Evolutionary conservation across 2,888 invertebrate genomes (phyloP), one percentile per base, ranked within the genome.

Genomic region (Melieria picta): DNA sequence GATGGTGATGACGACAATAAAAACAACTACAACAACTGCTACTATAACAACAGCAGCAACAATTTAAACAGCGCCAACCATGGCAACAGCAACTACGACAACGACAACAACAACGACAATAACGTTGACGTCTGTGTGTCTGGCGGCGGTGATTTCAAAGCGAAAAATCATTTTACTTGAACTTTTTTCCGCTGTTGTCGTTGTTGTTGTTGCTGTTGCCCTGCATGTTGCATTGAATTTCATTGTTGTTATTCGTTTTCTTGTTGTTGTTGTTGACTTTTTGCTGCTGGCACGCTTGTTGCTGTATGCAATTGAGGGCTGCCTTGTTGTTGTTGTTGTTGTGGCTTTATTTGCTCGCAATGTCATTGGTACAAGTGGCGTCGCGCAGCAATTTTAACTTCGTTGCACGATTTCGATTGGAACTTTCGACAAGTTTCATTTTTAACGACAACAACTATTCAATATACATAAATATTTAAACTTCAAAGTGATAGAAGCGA

Each of bases 131-230:
- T 67, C 67, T 16, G 45, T 60, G 58, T 67, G 67, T 67, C 67
- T 67, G 67, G 48, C 47, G 60, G 60, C 67, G 67, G 67, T 50
- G 43, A 60, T 47, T 67, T 67, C 67, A 58, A 66, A 67, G 67
- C 60, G 43, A 13, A 67, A 65, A 67, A 50, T 67, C 60, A 60
- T 60, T 60, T 67, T 50, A 67, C 48, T 66, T n/a, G 48, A 66
- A 66, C 9, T 66, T 47, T 48, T 42, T 58, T 13, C 42, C 30
- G 30, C 45, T 65, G 45, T 5, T 13, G 57, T 4, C 48, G 9
- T 58, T 16, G 47, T 47, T 13, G 42, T 4, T 6, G n/a, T 66
- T 58, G 47, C 57, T 30, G 11, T 66, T 47, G 47, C 48, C 11
- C 48, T 57, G 1, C 52, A 16, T 52, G n/a, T 16, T 13, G 50